phyloP scores from a whole-genome alignment of 2,113 vertebrate genomes.

The Pangasianodon hypophthalmus region DNA sequence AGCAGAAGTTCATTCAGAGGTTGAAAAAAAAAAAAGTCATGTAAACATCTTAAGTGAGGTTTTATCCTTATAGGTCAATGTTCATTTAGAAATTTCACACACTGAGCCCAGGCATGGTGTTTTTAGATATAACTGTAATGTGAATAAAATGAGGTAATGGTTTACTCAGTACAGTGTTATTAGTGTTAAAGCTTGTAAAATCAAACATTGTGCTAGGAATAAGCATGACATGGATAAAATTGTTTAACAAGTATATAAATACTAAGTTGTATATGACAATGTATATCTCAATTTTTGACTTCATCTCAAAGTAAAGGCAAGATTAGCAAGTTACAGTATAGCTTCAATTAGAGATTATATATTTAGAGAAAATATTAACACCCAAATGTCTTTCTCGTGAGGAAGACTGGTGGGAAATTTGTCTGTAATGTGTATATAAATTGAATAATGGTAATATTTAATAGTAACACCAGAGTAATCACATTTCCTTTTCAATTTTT shows the following conservation, averaged over 20 bases:
- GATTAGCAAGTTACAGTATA: neutral
- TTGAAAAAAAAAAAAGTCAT: neutral
- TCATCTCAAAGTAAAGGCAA: neutral
- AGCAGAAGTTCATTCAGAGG: neutral
- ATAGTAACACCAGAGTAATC: neutral
- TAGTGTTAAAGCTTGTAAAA: neutral
- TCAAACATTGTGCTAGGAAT: neutral
- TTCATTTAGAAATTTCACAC: neutral
- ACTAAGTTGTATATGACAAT: neutral
- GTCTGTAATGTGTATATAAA: neutral
- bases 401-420: too few relatives aligned
- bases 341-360: neutral
- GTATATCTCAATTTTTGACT: neutral
- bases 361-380: neutral
- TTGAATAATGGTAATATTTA: neutral
- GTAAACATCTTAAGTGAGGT: slow-evolving; percentile 10
- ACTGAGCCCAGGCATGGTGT: neutral
- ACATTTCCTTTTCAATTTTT: neutral
- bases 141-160: neutral
- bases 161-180: neutral
- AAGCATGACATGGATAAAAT: neutral
- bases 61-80: neutral
- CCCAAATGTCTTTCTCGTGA: neutral
- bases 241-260: neutral
- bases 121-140: neutral